phyloP scores from a whole-genome alignment of 2,113 vertebrate species.

The Herpailurus yagouaroundi region DNA sequence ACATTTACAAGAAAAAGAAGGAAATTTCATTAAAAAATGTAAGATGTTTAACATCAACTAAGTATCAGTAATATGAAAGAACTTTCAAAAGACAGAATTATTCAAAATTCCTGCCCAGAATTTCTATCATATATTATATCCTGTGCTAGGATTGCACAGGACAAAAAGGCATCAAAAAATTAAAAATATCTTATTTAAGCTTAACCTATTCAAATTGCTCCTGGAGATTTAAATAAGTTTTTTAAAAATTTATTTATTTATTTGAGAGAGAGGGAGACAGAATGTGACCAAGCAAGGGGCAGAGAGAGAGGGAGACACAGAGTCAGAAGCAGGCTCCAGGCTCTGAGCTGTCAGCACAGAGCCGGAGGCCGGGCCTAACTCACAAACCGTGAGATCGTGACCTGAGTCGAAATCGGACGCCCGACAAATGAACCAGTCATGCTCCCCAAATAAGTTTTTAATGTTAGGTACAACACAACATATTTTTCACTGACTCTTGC shows the following conservation, averaged over 20 bases:
- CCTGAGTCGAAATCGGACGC: no score
- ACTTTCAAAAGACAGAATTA: neutral
- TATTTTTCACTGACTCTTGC: neutral
- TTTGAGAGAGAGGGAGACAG: no score
- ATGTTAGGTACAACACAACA: neutral
- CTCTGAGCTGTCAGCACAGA: no score
- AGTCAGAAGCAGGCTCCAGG: no score
- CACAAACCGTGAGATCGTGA: no score
- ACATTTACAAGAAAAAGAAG: neutral
- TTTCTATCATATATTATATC: neutral
- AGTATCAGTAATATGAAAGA: neutral
- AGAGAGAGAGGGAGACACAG: no score
- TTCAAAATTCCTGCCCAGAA: neutral
- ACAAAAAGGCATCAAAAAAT: neutral
- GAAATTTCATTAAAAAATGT: neutral
- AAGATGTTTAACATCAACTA: neutral
- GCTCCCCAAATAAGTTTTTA: neutral
- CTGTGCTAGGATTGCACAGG: neutral
- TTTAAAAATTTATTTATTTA: neutral
- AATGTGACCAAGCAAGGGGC: no score
- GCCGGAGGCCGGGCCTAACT: no score
- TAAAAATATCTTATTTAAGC: neutral
- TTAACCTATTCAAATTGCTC: conserved; percentile 17
- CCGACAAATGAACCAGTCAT: no score
- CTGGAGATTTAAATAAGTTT: neutral